Conservation (phyloP, 1,140 invertebrate species). For the Nasonia longicornis region DNA sequence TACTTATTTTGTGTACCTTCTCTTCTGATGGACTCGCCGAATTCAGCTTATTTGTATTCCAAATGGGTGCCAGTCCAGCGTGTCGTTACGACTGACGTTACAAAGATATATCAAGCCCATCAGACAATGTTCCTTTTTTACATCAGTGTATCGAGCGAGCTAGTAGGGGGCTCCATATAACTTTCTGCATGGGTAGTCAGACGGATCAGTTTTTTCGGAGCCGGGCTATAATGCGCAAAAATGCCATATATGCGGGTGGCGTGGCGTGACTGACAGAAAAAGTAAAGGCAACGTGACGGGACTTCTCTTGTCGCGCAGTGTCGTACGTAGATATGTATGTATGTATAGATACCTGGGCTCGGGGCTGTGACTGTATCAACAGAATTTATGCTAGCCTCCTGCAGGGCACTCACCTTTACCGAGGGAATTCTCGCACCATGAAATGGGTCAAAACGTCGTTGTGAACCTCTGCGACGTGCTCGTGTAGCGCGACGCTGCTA, state of each 20-base stretch:
- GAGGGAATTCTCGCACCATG: slow-evolving; percentile 18
- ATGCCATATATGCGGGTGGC: background rate
- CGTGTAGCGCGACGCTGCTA: background rate
- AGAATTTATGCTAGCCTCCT: slow-evolving; percentile 56
- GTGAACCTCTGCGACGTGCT: background rate
- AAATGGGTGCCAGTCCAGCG: background rate
- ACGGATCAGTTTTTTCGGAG: background rate
- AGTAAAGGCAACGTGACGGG: slow-evolving; percentile 22
- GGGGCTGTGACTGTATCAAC: slow-evolving; percentile 47
- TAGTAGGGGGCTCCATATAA: background rate
- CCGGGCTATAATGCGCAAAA: background rate
- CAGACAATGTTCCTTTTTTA: background rate
- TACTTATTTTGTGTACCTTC: too few relatives aligned
- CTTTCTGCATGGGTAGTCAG: background rate
- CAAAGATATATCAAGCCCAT: background rate
- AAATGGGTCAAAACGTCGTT: slow-evolving; percentile 8
- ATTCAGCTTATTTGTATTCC: background rate
- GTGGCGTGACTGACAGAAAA: background rate
- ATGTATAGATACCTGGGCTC: slow-evolving; percentile 51
- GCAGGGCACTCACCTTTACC: slow-evolving; percentile 49
- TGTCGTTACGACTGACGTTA: background rate
- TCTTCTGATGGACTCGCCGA: too few relatives aligned
- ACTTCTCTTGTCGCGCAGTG: slow-evolving; percentile 32
- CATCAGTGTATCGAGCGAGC: background rate
- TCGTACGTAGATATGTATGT: slow-evolving; percentile 6